Percentiles rank a stretch among this genome's conserved stretches.
phyloP scores from a whole-genome alignment of 2,113 vertebrate genomes.

The Mesitornis unicolor region DNA sequence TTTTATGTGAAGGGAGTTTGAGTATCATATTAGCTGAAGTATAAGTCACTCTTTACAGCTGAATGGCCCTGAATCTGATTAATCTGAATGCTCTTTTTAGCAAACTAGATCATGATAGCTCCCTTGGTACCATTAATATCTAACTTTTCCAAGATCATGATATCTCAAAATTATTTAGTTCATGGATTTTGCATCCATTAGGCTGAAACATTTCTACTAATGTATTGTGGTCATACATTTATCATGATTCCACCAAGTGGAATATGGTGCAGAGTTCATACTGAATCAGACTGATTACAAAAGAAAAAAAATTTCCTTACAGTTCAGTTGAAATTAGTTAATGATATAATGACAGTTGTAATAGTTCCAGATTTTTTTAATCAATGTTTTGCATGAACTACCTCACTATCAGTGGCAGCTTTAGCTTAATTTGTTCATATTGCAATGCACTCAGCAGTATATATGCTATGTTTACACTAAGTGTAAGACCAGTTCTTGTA shows the following conservation, averaged over 20 bases:
- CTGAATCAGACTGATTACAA: neutral
- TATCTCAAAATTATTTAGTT: slow-evolving; percentile 46
- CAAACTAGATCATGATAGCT: slow-evolving; percentile 51
- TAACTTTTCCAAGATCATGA: slow-evolving; percentile 30
- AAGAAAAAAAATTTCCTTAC: neutral
- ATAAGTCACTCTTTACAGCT: slow-evolving; percentile 17
- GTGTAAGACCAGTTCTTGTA: neutral
- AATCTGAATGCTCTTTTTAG: slow-evolving; percentile 51
- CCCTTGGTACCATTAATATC: slow-evolving; percentile 43
- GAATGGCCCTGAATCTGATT: slow-evolving; percentile 43
- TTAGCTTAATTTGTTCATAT: neutral
- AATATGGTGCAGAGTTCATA: neutral
- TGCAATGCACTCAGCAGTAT: neutral
- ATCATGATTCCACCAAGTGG: neutral
- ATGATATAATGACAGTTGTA: neutral
- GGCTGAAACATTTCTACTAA: slow-evolving; percentile 29
- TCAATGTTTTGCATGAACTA: neutral
- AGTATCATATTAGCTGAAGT: slow-evolving; percentile 11
- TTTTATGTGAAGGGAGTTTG: neutral
- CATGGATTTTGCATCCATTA: slow-evolving; percentile 40
- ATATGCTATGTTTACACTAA: neutral
- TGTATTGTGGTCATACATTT: slow-evolving; percentile 25
- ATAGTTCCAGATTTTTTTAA: neutral
- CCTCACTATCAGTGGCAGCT: neutral
- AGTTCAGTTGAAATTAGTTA: neutral